Base-by-base conservation (phyloP, 2,113 vertebrate species). In the Chroicocephalus ridibundus region DNA sequence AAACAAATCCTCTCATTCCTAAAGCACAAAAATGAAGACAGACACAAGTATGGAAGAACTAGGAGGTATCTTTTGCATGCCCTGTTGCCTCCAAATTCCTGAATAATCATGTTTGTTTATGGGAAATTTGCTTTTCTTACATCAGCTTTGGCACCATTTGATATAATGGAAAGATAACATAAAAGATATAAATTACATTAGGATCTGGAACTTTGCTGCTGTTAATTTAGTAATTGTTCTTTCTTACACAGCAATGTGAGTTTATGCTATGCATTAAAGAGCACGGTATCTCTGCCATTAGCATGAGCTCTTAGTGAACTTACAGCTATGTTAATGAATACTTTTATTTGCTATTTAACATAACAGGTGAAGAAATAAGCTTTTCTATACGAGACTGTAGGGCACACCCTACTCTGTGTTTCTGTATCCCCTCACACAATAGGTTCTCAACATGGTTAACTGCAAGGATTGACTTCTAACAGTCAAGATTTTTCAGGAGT, bases 131-230 rank as follows among this genome's bases (percentile, higher is more conserved):
- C 31, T 54, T 65, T 93, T 51, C 69, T 72, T 60, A 32, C n/a
- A 47, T 38, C 66, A 55, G 26, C 62, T 86, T 52, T 80, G 49
- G 44, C 38, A 85, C 19, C 49, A 95, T 76, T 51, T 27, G 26
- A 52, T 40, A 15, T 0, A 70, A 65, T 0, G 0, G 22, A 49
- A 77, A 88, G 26, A 10, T 40, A n/a, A 5, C 10, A 55, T 18
- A 38, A 55, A 51, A 22, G 29, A 7, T n/a, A 21, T 38, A 44
- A 78, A 10, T 42, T 19, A 9, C 11, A 40, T 40, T 21, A 49
- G 27, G 61, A 49, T 20, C 38, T 58, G 46, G 42, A 79, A 46
- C 0, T 1, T 5, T 58, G 51, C 34, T 84, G 77, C 78, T 54
- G 31, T 75, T 44, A 9, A 24, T 15, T 20, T 40, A 46, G 16